Percentiles rank a stretch among this genome's conserved stretches.
Conservation (phyloP, 2,797 vertebrate genomes). For the Ataeniobius toweri region DNA sequence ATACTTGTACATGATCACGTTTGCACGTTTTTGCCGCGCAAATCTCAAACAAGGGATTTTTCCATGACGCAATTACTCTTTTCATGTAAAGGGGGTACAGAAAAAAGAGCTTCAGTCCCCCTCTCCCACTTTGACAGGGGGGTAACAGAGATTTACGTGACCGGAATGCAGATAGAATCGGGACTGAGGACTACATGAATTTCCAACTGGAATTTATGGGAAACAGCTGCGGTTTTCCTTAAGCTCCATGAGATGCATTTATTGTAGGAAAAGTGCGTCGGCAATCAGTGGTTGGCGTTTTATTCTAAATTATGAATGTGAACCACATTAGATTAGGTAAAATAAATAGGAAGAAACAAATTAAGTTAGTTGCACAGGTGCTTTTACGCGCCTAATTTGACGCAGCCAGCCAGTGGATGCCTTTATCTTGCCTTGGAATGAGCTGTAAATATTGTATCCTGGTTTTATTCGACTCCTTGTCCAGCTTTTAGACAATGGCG, state of each 20-base stretch:
- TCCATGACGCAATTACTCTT: conserved; percentile 84
- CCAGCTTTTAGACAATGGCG: conserved; percentile 70
- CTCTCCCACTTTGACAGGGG: conserved; percentile 63
- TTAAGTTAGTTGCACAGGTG: background rate
- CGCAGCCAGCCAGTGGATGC: background rate
- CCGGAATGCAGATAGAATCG: conserved; percentile 74
- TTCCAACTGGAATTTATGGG: conserved; percentile 54
- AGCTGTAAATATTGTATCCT: conserved; percentile 73
- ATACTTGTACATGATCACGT: background rate
- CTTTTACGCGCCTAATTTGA: background rate
- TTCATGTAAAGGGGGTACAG: conserved; percentile 67
- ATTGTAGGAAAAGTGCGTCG: conserved; percentile 21
- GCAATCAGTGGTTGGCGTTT: conserved; percentile 1
- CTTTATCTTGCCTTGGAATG: conserved; percentile 60
- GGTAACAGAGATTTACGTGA: conserved; percentile 78
- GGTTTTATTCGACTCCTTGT: conserved; percentile 53
- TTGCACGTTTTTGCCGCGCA: conserved; percentile 52
- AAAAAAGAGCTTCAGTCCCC: conserved; percentile 21
- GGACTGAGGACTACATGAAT: conserved; percentile 65
- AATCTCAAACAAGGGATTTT: conserved; percentile 70
- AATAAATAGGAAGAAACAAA: background rate
- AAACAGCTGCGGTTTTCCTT: conserved; percentile 27
- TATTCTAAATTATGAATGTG: background rate
- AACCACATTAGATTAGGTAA: background rate
- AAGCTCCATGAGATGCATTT: conserved; percentile 11